phyloP scores from a whole-genome alignment of 2,113 vertebrate genomes.

The Dendropsophus ebraccatus region DNA sequence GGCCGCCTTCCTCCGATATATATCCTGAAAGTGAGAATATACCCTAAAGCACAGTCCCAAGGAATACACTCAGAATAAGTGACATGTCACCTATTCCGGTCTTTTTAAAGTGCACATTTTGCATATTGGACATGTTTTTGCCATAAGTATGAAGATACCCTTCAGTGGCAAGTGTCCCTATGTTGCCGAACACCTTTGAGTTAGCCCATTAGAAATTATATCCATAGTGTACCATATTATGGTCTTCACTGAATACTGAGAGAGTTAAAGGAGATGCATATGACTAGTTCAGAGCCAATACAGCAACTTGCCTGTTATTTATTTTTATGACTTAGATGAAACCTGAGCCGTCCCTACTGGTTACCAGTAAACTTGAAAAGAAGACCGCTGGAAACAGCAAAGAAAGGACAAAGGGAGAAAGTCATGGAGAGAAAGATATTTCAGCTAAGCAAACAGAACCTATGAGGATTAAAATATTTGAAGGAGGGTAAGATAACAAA shows the following conservation, averaged over 20 bases:
- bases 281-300: neutral
- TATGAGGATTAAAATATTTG: constrained; percentile 97
- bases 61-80: too few species aligned
- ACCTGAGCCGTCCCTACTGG: constrained; percentile 88
- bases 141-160: too few species aligned
- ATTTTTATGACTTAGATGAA: constrained; percentile 83
- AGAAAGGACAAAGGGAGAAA: constrained; percentile 91
- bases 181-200: too few species aligned
- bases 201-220: neutral
- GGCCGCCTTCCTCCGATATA: too few species aligned
- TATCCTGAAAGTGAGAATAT: too few species aligned
- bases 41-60: too few species aligned
- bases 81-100: too few species aligned
- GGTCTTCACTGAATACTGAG: neutral
- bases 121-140: too few species aligned
- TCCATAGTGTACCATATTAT: neutral
- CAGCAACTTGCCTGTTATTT: constrained; percentile 58
- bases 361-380: constrained; percentile 86
- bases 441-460: constrained; percentile 88
- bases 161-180: too few species aligned
- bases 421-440: constrained; percentile 89
- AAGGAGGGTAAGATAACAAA: constrained; percentile 90
- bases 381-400: constrained; percentile 90
- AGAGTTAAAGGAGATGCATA: constrained; percentile 4
- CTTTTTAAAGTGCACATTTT: too few species aligned